Conservation (phyloP, 2,797 vertebrate genomes). For the Trachops cirrhosus region DNA sequence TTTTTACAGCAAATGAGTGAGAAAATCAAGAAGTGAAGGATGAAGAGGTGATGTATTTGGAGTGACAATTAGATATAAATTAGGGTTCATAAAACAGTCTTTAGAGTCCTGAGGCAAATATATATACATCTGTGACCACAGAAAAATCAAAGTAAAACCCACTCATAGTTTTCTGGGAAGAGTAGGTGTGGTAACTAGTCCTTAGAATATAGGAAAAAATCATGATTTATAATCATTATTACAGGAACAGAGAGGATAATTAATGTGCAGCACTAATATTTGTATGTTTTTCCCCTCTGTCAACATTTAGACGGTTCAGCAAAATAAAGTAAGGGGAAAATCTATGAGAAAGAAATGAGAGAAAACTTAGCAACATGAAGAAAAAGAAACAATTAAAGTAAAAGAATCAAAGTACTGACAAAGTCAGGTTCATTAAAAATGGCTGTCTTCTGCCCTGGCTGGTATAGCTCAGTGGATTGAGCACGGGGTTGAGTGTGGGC, state of each 20-base stretch:
- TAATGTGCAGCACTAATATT: neutral
- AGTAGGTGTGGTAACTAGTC: neutral
- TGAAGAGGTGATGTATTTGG: neutral
- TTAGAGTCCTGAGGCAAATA: neutral
- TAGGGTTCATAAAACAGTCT: neutral
- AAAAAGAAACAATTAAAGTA: neutral
- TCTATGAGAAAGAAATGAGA: constrained; percentile 24
- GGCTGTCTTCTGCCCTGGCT: neutral
- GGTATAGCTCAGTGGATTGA: too few species aligned
- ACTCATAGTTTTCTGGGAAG: neutral
- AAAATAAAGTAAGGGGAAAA: constrained; percentile 41
- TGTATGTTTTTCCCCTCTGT: neutral
- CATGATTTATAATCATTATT: neutral
- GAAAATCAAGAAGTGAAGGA: neutral
- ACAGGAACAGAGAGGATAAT: neutral
- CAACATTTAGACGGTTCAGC: constrained; percentile 30
- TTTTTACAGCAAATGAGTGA: neutral
- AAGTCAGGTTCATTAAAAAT: neutral
- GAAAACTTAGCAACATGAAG: neutral
- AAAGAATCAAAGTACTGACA: neutral
- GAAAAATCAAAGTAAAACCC: neutral
- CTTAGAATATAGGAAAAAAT: neutral
- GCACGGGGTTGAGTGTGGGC: too few species aligned
- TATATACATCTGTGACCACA: neutral
- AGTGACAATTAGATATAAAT: neutral